Evolutionary conservation across 2,113 vertebrate species (phyloP), one percentile per base, ranked within the genome.

Genomic region (Ahaetulla prasina): DNA sequence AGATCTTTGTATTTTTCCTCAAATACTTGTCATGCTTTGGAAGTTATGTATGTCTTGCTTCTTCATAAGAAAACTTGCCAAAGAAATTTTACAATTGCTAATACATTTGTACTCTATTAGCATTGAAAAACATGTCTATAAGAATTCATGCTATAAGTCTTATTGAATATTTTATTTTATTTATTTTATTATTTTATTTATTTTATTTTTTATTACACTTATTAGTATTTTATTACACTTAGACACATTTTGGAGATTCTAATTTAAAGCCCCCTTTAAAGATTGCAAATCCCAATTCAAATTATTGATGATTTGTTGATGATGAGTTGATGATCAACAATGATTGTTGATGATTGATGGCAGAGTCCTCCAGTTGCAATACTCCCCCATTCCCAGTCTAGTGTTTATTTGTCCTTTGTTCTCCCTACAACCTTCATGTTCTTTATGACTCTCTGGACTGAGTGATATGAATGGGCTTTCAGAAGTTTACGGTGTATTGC

Each of bases 161-260:
- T 25, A 35, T 6, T 52, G 30, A 53, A 63, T 3, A 74, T 35
- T 52, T 2, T 39, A 18, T 23, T 0, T 0, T 74, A n/a, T 35
- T 52, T 52, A 52, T 52, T 52, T 52, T 52, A 63, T 1, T 60
- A 74, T 35, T 52, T 2, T 39, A 18, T 23, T 0, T 0, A 49
- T 68, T 35, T 74, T 35, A 74, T 74, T 35, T 74, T 35, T 27
- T 60, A 68, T 74, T 74, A 60, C 10, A 60, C 57, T 60, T 60
- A 60, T 60, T 60, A 11, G 30, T 35, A 35, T 74, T 74, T 74
- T 35, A n/a, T 35, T 74, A 35, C n/a, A 35, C n/a, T 30, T 63
- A 18, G 16, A 35, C 63, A 74, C n/a, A 74, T 91, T 93, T 92
- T 0, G 0, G 25, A 90, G 89, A 89, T 25, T 47, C 2, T 91